Evolutionary conservation across 2,797 vertebrate species (phyloP).

Genomic region (Microctenopoma lineatum): DNA sequence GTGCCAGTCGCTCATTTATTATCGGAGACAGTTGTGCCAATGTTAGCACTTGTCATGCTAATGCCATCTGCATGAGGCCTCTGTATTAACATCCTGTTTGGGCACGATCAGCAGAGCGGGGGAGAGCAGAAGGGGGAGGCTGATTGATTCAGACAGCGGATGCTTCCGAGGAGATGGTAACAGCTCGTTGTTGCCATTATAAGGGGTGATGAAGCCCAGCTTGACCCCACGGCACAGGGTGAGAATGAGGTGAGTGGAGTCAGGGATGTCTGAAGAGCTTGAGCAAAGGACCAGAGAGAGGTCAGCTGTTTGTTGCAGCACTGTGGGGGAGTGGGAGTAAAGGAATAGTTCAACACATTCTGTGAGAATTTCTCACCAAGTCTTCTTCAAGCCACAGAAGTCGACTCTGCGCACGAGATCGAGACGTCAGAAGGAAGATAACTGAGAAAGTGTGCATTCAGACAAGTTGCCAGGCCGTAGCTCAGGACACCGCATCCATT

Average conservation of each 20-base stretch:
- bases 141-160: slow-evolving; percentile 48
- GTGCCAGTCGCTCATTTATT: slow-evolving; percentile 60
- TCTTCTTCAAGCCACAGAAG: no score
- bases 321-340: neutral
- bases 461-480: slow-evolving; percentile 2
- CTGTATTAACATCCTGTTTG: slow-evolving; percentile 30
- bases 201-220: slow-evolving; percentile 7
- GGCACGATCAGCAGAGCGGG: slow-evolving; percentile 6
- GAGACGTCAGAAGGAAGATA: neutral
- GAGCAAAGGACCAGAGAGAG: slow-evolving; percentile 10
- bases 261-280: slow-evolving; percentile 52
- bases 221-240: slow-evolving; percentile 17
- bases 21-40: slow-evolving; percentile 49
- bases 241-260: slow-evolving; percentile 22
- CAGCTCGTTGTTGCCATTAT: slow-evolving; percentile 52
- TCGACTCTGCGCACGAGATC: neutral
- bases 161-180: slow-evolving; percentile 51
- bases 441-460: no score
- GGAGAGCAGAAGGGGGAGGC: neutral
- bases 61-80: slow-evolving; percentile 32
- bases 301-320: slow-evolving; percentile 4
- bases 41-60: slow-evolving; percentile 53
- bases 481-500: neutral
- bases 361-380: no score
- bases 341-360: neutral